These are phyloP conservation scores for Eulithis testata DNA, from an alignment of 2,888 invertebrate species.

Conservation along the genomic window DNA sequence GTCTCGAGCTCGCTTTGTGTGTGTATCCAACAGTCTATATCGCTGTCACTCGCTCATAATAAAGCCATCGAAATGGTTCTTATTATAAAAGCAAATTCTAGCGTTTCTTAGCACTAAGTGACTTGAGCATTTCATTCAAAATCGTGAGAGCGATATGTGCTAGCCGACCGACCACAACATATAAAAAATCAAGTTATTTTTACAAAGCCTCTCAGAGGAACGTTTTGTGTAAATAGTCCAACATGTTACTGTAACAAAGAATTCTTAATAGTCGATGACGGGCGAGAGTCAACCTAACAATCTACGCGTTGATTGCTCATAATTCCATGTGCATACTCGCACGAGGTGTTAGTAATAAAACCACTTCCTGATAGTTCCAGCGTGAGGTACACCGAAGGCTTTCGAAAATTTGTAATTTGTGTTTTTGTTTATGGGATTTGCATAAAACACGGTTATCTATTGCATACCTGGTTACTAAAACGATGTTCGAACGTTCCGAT, in stretches of 20 bases:
- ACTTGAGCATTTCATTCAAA: constrained; percentile 81
- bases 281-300: constrained; percentile 81
- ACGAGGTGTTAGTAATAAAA: constrained; percentile 60
- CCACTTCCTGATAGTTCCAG: constrained; percentile 58
- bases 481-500: constrained; percentile 73
- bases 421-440: constrained; percentile 77
- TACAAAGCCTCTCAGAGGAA: constrained; percentile 73
- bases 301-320: constrained; percentile 80
- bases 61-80: constrained; percentile 77
- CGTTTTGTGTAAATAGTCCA: constrained; percentile 84
- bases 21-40: constrained; percentile 66
- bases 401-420: constrained; percentile 79
- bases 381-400: constrained; percentile 56
- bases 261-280: constrained; percentile 84
- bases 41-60: constrained; percentile 75
- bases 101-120: constrained; percentile 75
- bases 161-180: constrained; percentile 69
- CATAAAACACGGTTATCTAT: constrained; percentile 81
- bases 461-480: constrained; percentile 79
- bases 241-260: constrained; percentile 84
- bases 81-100: constrained; percentile 80
- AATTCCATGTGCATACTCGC: constrained; percentile 65
- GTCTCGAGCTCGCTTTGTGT: constrained; percentile 70
- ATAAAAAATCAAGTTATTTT: constrained; percentile 72
- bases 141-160: constrained; percentile 76